Percentiles rank a stretch among this genome's conserved stretches.
phyloP scores from a whole-genome alignment of 2,113 vertebrate species.

The Sinocyclocheilus anshuiensis region DNA sequence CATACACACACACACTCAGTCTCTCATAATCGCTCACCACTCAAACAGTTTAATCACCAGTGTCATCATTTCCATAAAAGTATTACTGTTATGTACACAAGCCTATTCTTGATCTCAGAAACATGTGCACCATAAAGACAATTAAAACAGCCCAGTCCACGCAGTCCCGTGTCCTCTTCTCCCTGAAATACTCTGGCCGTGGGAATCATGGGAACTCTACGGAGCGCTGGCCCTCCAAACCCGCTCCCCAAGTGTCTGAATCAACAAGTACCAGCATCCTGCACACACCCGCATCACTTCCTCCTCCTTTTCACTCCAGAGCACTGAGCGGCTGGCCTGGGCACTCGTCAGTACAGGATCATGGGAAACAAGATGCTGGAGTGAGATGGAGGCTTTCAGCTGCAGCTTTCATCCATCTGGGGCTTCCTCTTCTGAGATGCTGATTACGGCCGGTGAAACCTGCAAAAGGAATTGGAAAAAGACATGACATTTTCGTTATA shows the following conservation, averaged over 20 bases:
- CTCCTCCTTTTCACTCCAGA: not conserved
- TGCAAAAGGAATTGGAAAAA: constrained; percentile 56
- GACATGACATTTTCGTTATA: not conserved
- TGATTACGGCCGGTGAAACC: constrained; percentile 90
- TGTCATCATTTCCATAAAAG: constrained; percentile 31
- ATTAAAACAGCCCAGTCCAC: not conserved
- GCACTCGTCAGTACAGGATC: not conserved
- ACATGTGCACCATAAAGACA: not conserved
- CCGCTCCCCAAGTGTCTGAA: not conserved
- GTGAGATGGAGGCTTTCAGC: constrained; percentile 13
- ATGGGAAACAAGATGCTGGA: not conserved
- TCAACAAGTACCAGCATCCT: not conserved
- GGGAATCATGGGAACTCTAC: not conserved
- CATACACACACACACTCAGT: too few relatives aligned
- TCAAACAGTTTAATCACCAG: constrained; percentile 14
- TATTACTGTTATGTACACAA: constrained; percentile 1
- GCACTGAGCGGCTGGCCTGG: not conserved
- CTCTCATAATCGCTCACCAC: not conserved
- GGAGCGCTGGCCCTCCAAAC: constrained; percentile 27
- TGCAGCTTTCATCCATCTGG: constrained; percentile 10
- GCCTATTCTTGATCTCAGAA: constrained; percentile 40
- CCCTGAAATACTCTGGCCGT: not conserved
- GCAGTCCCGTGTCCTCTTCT: too few relatives aligned
- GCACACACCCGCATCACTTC: constrained; percentile 15
- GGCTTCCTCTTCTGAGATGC: constrained; percentile 27